These are phyloP conservation scores for Plecturocebus donacophilus DNA, from an alignment of 2,113 vertebrate genomes.

Conservation along the genomic window DNA sequence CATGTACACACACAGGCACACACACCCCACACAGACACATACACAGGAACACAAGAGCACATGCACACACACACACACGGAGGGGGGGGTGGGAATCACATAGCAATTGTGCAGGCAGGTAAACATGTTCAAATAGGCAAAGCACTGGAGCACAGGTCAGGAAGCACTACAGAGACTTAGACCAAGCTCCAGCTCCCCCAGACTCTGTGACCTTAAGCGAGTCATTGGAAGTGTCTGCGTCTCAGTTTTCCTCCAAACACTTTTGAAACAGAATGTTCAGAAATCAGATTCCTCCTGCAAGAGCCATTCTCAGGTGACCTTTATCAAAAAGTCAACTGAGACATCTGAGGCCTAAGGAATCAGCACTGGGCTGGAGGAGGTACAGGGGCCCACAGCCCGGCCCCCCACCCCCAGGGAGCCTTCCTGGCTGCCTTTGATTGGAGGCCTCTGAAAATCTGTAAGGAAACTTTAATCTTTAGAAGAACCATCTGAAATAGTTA, in stretches of 20 bases:
- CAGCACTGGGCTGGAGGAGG: too few relatives aligned
- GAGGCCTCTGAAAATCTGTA: not conserved
- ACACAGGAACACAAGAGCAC: too few relatives aligned
- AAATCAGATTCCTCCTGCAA: not conserved
- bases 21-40: not conserved
- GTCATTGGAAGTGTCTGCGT: not conserved
- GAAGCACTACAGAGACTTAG: accelerated
- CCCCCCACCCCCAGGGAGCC: accelerated
- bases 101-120: not conserved
- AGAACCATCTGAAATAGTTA: not conserved
- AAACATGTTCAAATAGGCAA: too few relatives aligned
- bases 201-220: not conserved
- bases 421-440: not conserved
- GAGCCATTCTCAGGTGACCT: not conserved
- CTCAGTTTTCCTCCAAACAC: not conserved
- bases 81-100: too few relatives aligned
- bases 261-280: too few relatives aligned
- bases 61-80: too few relatives aligned
- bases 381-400: not conserved
- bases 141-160: not conserved
- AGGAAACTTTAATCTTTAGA: not conserved
- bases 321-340: not conserved
- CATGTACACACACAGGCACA: too few relatives aligned
- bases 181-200: too few relatives aligned
- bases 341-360: not conserved